Evolutionary conservation across 2,888 invertebrate species (phyloP), one percentile per base, ranked within the genome.

Genomic region (Nymphalis urticae): DNA sequence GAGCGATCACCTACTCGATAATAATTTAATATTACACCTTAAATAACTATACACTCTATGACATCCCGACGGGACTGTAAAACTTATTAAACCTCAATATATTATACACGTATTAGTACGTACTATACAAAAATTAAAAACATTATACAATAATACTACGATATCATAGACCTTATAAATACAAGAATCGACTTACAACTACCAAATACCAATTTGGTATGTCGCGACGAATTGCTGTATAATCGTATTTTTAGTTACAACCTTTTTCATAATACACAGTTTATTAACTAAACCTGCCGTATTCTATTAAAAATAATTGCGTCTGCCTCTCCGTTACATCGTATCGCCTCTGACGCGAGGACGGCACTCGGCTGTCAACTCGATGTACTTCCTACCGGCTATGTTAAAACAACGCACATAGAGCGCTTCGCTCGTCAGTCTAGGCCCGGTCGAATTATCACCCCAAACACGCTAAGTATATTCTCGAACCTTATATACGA

Each of bases 41-140:
- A 89, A 80, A 84, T 88, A 88, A 84, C 89, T 90, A 86, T 90
- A 90, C 89, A 90, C 82, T 84, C 83, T 79, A 86, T 83, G 83
- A 81, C 75, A 80, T 81, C 85, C 80, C 75, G 78, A 76, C 77
- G 79, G 81, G 85, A 82, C 79, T 80, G 85, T 85, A 85, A 85
- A 87, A 88, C 86, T 88, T 87, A 88, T 85, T 80, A 80, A 83
- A 85, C 80, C 79, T 85, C 82, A 84, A 85, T 83, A 88, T 88
- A 89, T 89, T 71, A 88, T 89, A 90, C 90, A 90, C 89, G 82
- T 73, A 77, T 84, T 82, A 79, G 87, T 89, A 89, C 91, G 87
- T 89, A 89, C 91, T 92, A 92, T 92, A 92, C 91, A 92, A 92
- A 92, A 92, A 92, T 90, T 91, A 91, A 92, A 91, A 92, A 92